Evolutionary conservation across 2,113 vertebrate genomes (phyloP).

Genomic region (Menidia beryllina): DNA sequence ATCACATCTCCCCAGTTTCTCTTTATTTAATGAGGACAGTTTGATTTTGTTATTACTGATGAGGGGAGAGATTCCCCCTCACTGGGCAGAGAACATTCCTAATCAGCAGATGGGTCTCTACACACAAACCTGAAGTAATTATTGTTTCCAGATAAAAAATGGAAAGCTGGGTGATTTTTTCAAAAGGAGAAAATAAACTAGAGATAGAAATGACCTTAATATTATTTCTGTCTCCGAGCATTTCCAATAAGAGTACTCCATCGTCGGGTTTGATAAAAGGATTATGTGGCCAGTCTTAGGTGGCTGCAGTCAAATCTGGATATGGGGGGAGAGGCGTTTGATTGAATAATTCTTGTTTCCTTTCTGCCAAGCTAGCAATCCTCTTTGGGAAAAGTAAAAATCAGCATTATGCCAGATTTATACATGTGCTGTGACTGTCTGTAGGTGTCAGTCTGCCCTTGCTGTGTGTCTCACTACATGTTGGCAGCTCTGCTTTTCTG

Average conservation of each 20-base stretch:
- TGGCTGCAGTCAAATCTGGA: conserved; percentile 79
- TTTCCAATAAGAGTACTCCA: conserved; percentile 81
- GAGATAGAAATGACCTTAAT: conserved; percentile 82
- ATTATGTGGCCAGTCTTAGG: conserved; percentile 82
- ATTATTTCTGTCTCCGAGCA: conserved; percentile 77
- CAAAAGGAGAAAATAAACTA: conserved; percentile 75
- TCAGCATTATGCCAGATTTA: conserved; percentile 85
- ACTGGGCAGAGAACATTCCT: conserved; percentile 60
- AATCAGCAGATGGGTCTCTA: conserved; percentile 64
- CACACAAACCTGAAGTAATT: conserved; percentile 74
- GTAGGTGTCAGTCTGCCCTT: conserved; percentile 27
- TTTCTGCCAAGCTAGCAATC: conserved; percentile 83
- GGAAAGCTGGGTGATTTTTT: conserved; percentile 63
- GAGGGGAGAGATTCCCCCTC: conserved; percentile 63
- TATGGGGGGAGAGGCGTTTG: conserved; percentile 78
- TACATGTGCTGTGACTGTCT: conserved; percentile 58
- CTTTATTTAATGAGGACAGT: conserved; percentile 41
- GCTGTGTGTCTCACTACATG: conserved; percentile 13
- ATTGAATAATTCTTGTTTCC: conserved; percentile 86
- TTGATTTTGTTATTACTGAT: conserved; percentile 67
- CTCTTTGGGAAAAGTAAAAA: conserved; percentile 77
- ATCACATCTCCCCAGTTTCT: conserved; percentile 2
- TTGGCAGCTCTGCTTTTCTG: neutral
- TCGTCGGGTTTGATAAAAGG: conserved; percentile 83
- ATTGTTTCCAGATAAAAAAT: conserved; percentile 77